Percentiles rank a stretch among this genome's conserved stretches.
Evolutionary conservation across 2,113 vertebrate species (phyloP).

Genomic region (Calidris pugnax): DNA sequence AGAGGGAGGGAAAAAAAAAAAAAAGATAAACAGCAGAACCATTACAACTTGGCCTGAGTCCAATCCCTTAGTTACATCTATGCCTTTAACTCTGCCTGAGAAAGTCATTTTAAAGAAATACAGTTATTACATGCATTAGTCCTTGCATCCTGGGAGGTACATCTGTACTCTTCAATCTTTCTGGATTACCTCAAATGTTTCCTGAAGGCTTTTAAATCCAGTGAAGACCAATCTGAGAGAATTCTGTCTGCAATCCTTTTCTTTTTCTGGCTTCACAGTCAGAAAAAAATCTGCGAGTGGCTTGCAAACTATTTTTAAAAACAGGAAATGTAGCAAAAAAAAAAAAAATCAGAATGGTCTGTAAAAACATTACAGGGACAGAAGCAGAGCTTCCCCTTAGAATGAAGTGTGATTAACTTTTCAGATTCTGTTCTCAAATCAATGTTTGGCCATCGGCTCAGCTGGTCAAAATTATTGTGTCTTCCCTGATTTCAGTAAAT

Average conservation of each 20-base stretch:
- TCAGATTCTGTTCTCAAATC: neutral
- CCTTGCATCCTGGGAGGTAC: conserved; percentile 30
- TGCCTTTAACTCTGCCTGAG: conserved; percentile 28
- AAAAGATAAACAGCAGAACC: neutral
- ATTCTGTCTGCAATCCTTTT: conserved; percentile 22
- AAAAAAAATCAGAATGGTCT: neutral
- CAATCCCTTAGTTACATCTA: conserved; percentile 22
- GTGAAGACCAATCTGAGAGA: conserved; percentile 34
- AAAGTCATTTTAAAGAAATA: conserved; percentile 58
- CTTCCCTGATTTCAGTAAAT: neutral
- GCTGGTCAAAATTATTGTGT: neutral
- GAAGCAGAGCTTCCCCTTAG: neutral
- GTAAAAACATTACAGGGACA: neutral
- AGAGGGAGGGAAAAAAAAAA: accelerated
- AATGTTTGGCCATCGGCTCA: neutral
- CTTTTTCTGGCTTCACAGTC: neutral
- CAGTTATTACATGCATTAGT: conserved; percentile 51
- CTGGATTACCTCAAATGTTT: conserved; percentile 40
- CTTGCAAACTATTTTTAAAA: neutral
- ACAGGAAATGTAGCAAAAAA: neutral
- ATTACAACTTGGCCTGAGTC: conserved; percentile 10
- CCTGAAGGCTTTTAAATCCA: conserved; percentile 68
- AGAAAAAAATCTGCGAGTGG: conserved; percentile 31
- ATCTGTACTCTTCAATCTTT: conserved; percentile 30
- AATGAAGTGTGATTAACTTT: neutral